Base-by-base conservation (phyloP, 1,140 invertebrate species). In the Brachionus rubens region DNA sequence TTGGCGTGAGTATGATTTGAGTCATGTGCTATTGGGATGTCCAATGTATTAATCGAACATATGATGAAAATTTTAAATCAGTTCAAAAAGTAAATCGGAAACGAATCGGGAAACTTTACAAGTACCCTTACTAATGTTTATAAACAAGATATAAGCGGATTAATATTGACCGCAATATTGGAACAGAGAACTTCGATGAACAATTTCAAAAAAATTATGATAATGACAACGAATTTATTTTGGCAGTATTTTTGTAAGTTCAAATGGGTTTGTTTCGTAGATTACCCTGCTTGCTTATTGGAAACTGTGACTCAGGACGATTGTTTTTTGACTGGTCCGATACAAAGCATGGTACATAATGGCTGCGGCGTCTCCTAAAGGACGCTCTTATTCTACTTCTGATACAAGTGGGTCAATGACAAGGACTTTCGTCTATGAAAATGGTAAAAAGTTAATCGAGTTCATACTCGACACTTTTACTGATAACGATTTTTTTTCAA, bases 381-480 rank as follows among this genome's bases (percentile, higher is more conserved):
- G 95, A 99, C 82, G 90, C 98, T 77, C 89, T 99, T 16, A 96
- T 99, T 77, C 85, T 99, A n/a, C n/a, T 24, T 87, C 99, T 46
- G 97, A 99, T 82, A 89, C 92, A 46, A 87, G 93, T 75, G 97
- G 96, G n/a, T 98, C 95, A 14, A 99, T 99, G 97, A 91, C 90
- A 19, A 96, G 96, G n/a, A n/a, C n/a, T 5, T 89, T 93, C 79
- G 87, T 93, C 78, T 89, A 91, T 81, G 91, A 93, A 84, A 96
- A 99, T 77, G 94, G 95, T 6, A 90, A 91, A 81, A 93, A 95
- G 78, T 89, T 88, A 76, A 94, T 95, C 0, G 90, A 96, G 56
- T 91, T 90, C 36, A 91, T 99, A 48, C 83, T 99, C 77, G 92
- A 96, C 36, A 99, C 97, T 0, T 88, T 99, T 7, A 96, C 92